phyloP scores from a whole-genome alignment of 2,797 vertebrate species.

The Enteromius mattozi region DNA sequence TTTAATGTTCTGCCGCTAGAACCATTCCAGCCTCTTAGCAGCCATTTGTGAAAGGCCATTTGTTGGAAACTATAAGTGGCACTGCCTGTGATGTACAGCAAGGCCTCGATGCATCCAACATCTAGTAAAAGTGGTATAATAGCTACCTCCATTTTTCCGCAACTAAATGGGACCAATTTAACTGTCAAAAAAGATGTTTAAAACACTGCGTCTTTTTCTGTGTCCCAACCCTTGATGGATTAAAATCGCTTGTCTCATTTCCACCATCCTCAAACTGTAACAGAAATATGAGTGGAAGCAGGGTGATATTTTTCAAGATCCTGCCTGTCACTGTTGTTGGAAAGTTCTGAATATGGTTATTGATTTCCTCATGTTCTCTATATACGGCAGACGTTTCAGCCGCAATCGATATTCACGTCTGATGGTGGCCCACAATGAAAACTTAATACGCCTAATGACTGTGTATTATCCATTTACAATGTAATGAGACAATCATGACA shows the following conservation, averaged over 20 bases:
- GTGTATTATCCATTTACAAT: conserved; percentile 52
- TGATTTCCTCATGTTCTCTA: conserved; percentile 57
- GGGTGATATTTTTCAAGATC: conserved; percentile 57
- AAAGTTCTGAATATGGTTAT: conserved; percentile 58
- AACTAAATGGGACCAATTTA: conserved; percentile 73
- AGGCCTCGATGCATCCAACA: conserved; percentile 63
- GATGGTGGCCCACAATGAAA: conserved; percentile 47
- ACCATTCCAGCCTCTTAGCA: conserved; percentile 57
- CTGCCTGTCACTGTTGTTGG: conserved; percentile 51
- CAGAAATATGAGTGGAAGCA: conserved; percentile 57
- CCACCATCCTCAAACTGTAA: conserved; percentile 58
- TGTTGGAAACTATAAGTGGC: conserved; percentile 66
- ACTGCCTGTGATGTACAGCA: conserved; percentile 67
- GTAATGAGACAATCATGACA: conserved; percentile 43
- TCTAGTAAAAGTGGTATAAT: conserved; percentile 73
- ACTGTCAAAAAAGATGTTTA: conserved; percentile 74
- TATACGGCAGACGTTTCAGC: conserved; percentile 53
- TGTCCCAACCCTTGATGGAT: conserved; percentile 60
- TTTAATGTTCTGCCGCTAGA: conserved; percentile 59
- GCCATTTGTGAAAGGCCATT: conserved; percentile 69
- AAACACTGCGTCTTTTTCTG: conserved; percentile 69
- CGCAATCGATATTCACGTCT: conserved; percentile 52
- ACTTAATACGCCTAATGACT: conserved; percentile 49
- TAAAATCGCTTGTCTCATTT: conserved; percentile 67
- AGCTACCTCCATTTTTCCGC: conserved; percentile 69